These are phyloP conservation scores for mouse (Mus musculus) DNA, from an alignment of 2,113 vertebrate species.

Conservation along the genomic window GRCm39 chrX:41437001-41437500, in stretches of 20 bases:
- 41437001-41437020: too few relatives aligned
- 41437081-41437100: background rate
- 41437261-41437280: background rate
- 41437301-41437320: background rate
- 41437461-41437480: background rate
- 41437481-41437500: background rate
- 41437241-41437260: background rate
- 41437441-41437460: background rate
- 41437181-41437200: background rate
- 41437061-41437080: background rate
- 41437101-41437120: background rate
- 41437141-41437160: background rate
- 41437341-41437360: background rate
- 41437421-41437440: background rate
- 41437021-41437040: too few relatives aligned
- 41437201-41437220: background rate
- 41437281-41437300: background rate
- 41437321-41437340: background rate
- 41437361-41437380: background rate
- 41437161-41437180: background rate
- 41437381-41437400: background rate
- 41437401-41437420: background rate
- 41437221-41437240: background rate
- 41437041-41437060: background rate
- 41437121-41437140: background rate